A percentile compares a stretch with the other conserved stretches of the same genome.
These are phyloP conservation scores for Drosophila recens DNA, from an alignment of 2,888 invertebrate genomes.

Conservation along the genomic window DNA sequence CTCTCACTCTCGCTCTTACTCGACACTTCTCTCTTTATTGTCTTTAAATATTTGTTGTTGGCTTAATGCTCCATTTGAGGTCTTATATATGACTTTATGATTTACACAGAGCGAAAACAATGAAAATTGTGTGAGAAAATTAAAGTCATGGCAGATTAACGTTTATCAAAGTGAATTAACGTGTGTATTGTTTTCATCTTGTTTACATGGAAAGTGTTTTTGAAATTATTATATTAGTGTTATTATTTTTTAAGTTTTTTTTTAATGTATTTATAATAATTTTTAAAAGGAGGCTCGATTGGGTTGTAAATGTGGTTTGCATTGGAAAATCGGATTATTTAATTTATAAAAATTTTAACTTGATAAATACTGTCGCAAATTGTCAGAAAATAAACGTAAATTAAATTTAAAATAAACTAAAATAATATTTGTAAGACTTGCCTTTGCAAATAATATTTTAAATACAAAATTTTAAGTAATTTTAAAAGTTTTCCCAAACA, in stretches of 20 bases:
- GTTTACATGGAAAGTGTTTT: slow-evolving; percentile 1
- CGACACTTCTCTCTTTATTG: slow-evolving; percentile 27
- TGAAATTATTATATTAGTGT: not conserved
- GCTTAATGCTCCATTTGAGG: slow-evolving; percentile 24
- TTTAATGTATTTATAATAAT: not conserved
- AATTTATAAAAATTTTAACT: too few relatives aligned
- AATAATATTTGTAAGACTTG: too few relatives aligned
- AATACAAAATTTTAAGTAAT: too few relatives aligned
- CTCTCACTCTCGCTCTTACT: not conserved
- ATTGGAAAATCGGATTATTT: too few relatives aligned
- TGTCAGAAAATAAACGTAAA: too few relatives aligned
- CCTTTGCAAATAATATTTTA: too few relatives aligned
- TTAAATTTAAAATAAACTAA: too few relatives aligned
- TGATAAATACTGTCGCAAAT: too few relatives aligned
- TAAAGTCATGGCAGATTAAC: slow-evolving; percentile 15
- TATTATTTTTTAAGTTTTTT: not conserved
- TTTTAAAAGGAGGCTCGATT: not conserved
- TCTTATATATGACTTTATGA: slow-evolving; percentile 10
- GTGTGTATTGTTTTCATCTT: not conserved
- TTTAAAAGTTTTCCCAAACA: too few relatives aligned
- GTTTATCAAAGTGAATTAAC: slow-evolving; percentile 27
- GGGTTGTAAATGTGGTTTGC: not conserved
- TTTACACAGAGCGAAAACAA: slow-evolving; percentile 26
- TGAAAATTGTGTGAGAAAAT: slow-evolving; percentile 27
- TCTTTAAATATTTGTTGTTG: slow-evolving; percentile 39